Base-by-base conservation (phyloP, 37 sponge, comb jelly and placozoan genomes). In the Haliclona indistincta region DNA sequence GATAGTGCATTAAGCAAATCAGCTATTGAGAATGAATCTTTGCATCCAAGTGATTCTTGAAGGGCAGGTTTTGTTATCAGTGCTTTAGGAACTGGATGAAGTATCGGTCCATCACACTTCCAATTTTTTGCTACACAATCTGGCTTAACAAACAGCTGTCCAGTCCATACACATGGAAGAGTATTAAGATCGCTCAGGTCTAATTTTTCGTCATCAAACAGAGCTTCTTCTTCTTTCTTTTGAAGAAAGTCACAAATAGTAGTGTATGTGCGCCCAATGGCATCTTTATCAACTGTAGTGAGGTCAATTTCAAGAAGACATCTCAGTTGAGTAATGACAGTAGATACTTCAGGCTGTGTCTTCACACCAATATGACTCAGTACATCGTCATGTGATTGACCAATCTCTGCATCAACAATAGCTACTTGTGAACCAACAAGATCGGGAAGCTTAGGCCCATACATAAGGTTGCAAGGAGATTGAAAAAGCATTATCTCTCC, bases 41-140 rank as follows among this genome's bases (percentile, higher is more conserved):
- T n/a, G n/a, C n/a, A 49, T 49, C 13, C 17, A 49, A 49, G 53
- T 49, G 17, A 20, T n/a, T n/a, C n/a, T n/a, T n/a, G n/a, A n/a
- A n/a, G n/a, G n/a, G n/a, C n/a, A n/a, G n/a, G n/a, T n/a, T n/a
- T n/a, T n/a, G n/a, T n/a, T n/a, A n/a, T n/a, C n/a, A n/a, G n/a
- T n/a, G n/a, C n/a, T n/a, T n/a, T n/a, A n/a, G n/a, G n/a, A n/a
- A n/a, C n/a, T n/a, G n/a, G n/a, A n/a, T n/a, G n/a, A n/a, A n/a
- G n/a, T n/a, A n/a, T n/a, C n/a, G 81, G 81, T n/a, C 75, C 83
- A 80, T 80, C 34, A 0, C 41, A 13, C 32, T 13, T 38, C 83
- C 83, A 82, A 13, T 64, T 53, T 54, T 8, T 64, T 1, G 83
- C 83, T n/a, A 82, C 75, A 38, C 13, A 17, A 15, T 54, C 37